Base-by-base conservation (phyloP, 2,888 invertebrate species). In the Alloscopus bannaensis region DNA sequence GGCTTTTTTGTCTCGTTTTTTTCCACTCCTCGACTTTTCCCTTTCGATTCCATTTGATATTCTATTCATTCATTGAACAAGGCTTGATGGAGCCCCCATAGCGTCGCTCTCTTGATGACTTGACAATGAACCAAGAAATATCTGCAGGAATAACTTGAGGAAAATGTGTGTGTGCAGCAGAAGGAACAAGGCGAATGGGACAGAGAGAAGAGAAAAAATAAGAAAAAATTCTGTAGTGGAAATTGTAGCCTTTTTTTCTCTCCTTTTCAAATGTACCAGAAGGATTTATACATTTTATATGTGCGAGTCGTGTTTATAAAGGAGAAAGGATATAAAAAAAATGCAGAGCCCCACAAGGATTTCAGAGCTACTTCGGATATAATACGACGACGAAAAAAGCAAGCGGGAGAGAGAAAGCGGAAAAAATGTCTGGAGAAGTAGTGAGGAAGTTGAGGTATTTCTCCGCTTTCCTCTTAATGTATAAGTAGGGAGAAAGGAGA, bases 101-200 rank as follows among this genome's bases (percentile, higher is more conserved):
- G 75, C 75, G 75, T 66, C 68, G 75, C 75, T 75, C 68, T 75
- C 75, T 75, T 75, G 75, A 75, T 80, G 80, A 80, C 80, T 80
- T 80, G 73, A n/a, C 80, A 80, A 80, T 80, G 80, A 80, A 80
- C 73, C 80, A 80, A 80, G 73, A 73, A 73, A 75, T 75, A 60
- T n/a, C 75, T 59, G 57, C 65, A 57, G 65, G 66, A 75, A 75
- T 66, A 65, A 68, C 62, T 64, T 59, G 47, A 45, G 47, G 57
- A 69, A 68, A 59, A 66, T 52, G 52, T 52, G 72, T 50, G 47
- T n/a, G n/a, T n/a, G n/a, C n/a, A n/a, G n/a, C n/a, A n/a, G n/a
- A n/a, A n/a, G n/a, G n/a, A n/a, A n/a, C n/a, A n/a, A n/a, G n/a
- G n/a, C n/a, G n/a, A n/a, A n/a, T n/a, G n/a, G n/a, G n/a, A n/a